Evolutionary conservation across 2,888 invertebrate genomes (phyloP).

Genomic region (Epirrhoe alternata): DNA sequence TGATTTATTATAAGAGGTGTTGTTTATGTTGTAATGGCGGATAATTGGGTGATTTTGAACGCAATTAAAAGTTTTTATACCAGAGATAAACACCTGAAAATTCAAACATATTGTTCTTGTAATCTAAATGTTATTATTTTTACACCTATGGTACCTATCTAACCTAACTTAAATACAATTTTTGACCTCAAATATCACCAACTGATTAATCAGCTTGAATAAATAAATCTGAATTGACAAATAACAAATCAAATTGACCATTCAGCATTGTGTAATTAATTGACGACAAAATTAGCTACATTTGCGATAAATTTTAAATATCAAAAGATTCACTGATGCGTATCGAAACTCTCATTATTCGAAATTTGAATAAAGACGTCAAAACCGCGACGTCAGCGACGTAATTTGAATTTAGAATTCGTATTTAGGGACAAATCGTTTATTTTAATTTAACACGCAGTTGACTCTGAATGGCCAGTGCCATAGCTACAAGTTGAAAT

Average conservation of each 20-base stretch:
- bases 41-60: conserved; percentile 53
- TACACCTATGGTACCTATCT: too few relatives aligned
- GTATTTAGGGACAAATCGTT: conserved; percentile 74
- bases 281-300: conserved; percentile 35
- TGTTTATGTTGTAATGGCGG: conserved; percentile 53
- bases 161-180: too few relatives aligned
- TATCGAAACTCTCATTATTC: conserved; percentile 70
- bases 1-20: conserved; percentile 67
- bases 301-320: conserved; percentile 63
- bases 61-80: not conserved
- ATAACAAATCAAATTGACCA: conserved; percentile 19
- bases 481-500: conserved; percentile 65
- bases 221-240: not conserved
- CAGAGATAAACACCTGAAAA: too few relatives aligned
- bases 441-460: conserved; percentile 82
- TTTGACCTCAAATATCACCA: too few relatives aligned
- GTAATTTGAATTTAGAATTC: conserved; percentile 58
- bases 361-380: conserved; percentile 78
- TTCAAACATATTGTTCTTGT: too few relatives aligned
- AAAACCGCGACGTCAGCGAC: conserved; percentile 72
- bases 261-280: conserved; percentile 33
- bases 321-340: conserved; percentile 69
- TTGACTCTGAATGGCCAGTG: conserved; percentile 73
- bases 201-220: not conserved
- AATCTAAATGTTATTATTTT: too few relatives aligned